These are phyloP conservation scores for Sphaerolaimus hirsutus DNA, from an alignment of 2,888 invertebrate species.

Conservation along the genomic window DNA sequence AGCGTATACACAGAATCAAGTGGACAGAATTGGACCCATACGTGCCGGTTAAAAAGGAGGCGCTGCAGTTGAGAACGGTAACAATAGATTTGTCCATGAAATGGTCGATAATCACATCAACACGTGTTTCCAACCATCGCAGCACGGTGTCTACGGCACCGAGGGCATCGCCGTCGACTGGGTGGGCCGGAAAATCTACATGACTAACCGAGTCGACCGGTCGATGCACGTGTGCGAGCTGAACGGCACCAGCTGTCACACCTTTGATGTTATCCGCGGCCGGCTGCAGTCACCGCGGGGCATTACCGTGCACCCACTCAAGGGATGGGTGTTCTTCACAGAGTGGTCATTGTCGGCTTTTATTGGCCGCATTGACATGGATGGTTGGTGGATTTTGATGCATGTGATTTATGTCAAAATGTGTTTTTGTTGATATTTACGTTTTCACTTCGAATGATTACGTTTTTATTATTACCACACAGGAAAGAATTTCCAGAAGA, in stretches of 20 bases:
- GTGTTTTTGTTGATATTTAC: background rate
- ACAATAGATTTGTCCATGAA: too few relatives aligned
- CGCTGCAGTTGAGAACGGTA: too few relatives aligned
- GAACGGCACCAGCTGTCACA: slow-evolving; percentile 53
- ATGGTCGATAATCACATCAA: too few relatives aligned
- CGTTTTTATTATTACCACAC: slow-evolving; percentile 9
- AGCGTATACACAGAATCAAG: slow-evolving; percentile 18
- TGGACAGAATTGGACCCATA: slow-evolving; percentile 16
- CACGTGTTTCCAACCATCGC: too few relatives aligned
- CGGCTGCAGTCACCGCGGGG: slow-evolving; percentile 80
- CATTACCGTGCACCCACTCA: slow-evolving; percentile 69
- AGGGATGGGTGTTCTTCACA: slow-evolving; percentile 52
- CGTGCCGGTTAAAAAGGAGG: slow-evolving; percentile 37
- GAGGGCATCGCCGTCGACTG: slow-evolving; percentile 92
- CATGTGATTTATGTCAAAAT: background rate
- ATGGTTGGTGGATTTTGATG: slow-evolving; percentile 40
- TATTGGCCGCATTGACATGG: slow-evolving; percentile 88
- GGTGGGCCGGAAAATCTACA: slow-evolving; percentile 74
- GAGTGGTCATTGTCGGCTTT: slow-evolving; percentile 72
- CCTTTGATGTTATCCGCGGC: slow-evolving; percentile 50
- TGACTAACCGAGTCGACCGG: slow-evolving; percentile 80
- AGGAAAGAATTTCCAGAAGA: slow-evolving; percentile 29
- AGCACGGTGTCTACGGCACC: slow-evolving; percentile 79
- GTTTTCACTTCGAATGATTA: background rate
- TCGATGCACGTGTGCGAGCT: slow-evolving; percentile 81